Evolutionary conservation across 35 echinoderm and acorn worm species (phyloP), one percentile per base, ranked within the genome.

Genomic region (Stichopus chloronotus): DNA sequence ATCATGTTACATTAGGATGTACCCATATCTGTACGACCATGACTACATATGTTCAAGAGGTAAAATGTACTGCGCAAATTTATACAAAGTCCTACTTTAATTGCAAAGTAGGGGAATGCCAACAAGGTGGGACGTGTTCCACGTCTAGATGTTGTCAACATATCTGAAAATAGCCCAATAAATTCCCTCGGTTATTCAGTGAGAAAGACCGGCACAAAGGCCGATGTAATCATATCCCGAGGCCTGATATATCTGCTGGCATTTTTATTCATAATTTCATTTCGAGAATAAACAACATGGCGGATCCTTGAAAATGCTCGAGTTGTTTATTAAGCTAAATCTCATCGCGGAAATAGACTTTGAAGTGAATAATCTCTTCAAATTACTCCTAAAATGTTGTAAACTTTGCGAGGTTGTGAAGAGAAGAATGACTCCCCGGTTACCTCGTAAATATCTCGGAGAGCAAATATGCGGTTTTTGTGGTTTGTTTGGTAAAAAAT

Each of bases 341-440:
- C 30, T 9, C 3, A 23, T 43, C 17, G n/a, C 80, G 52, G 80
- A 83, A 83, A 83, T 83, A 83, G 30, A 9, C 52, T 83, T 83
- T 11, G 52, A 19, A 83, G 43, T 83, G 13, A 83, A 83, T 83
- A 55, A 83, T 56, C 80, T 83, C 80, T 56, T 83, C 20, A 22
- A 52, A 19, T 52, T 56, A 81, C 16, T 81, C 52, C 5, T 19
- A 43, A 17, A 83, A 83, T 17, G 80, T 53, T 53, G 43, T 56
- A 43, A 56, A 55, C 43, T 81, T 65, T 11, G 19, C 7, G 61
- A 65, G 11, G 61, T 9, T 65, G 4, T 19, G 19, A 65, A 65
- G 19, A 65, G 11, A 65, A 65, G 11, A 65, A 65, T 19, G 19
- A 11, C 11, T 65, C 61, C 61, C 61, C 11, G 9, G 61, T 65